Evolutionary conservation across 1,140 invertebrate species (phyloP), one percentile per base, ranked within the genome.

Genomic region (Geopemphigus sp.): DNA sequence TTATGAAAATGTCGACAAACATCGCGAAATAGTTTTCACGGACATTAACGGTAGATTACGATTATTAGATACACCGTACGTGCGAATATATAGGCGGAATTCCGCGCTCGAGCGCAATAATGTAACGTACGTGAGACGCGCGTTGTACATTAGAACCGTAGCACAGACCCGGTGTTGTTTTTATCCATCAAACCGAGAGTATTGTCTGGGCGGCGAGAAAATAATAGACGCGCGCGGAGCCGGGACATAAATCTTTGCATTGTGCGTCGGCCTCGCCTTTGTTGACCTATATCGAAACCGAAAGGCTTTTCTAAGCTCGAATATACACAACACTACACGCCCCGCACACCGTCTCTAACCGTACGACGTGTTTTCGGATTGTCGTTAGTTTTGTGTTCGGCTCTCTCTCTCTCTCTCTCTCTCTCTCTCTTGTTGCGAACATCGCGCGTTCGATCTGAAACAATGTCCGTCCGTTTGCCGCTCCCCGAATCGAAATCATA

Each of bases 251-350:
- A 73, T 73, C 70, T 53, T 73, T 17, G 32, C 19, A 59, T 59
- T 59, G 54, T 45, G n/a, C 14, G 1, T 24, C 29, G n/a, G 17
- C 54, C 50, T 22, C 19, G 72, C 29, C 8, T 22, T 74, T 74
- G 29, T 74, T 32, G 70, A 73, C 26, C 50, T 74, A 74, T 74
- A 74, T 74, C 57, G 72, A 74, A 39, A 11, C 6, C 26, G 29
- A 39, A 57, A 74, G 24, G 53, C 72, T 74, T 74, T 74, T 74
- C 29, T 74, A 59, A 59, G 12, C 29, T 11, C 24, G 22, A 32
- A 15, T 19, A 63, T 39, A 6, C 15, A 32, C 19, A 56, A 1
- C 14, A 29, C 53, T 73, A 17, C 14, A 14, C n/a, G n/a, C n/a
- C n/a, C 61, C 11, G 14, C 17, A 50, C 22, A 26, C 56, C 26